phyloP scores from a whole-genome alignment of 2,113 vertebrate genomes.

The human (Homo sapiens) region DNA sequence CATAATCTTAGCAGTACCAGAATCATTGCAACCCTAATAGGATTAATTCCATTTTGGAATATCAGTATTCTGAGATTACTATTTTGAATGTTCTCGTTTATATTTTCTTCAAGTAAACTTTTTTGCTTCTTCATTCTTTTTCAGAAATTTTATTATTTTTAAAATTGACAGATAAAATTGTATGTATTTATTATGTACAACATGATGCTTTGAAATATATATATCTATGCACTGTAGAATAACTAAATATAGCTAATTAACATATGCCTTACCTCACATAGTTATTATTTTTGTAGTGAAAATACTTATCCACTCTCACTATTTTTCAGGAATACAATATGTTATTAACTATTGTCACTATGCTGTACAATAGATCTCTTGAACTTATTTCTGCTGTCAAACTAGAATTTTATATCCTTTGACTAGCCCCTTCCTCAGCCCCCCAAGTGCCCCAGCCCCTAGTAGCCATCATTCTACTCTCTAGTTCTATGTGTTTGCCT shows the following conservation, averaged over 20 bases:
- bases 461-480: background rate
- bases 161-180: background rate
- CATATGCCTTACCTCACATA: background rate
- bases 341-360: background rate
- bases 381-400: background rate
- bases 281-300: background rate
- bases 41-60: background rate
- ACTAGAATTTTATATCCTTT: background rate
- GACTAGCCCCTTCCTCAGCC: background rate
- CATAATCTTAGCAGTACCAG: background rate
- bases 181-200: background rate
- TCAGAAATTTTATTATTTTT: background rate
- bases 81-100: background rate
- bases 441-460: background rate
- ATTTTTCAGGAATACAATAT: background rate
- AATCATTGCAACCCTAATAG: background rate
- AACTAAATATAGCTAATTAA: background rate
- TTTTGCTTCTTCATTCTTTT: background rate
- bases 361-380: background rate
- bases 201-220: background rate
- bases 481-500: background rate
- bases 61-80: background rate
- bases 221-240: background rate
- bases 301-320: background rate
- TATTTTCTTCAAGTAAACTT: background rate